phyloP scores from a whole-genome alignment of 2,113 vertebrate species.

The Oenanthe oenanthe region DNA sequence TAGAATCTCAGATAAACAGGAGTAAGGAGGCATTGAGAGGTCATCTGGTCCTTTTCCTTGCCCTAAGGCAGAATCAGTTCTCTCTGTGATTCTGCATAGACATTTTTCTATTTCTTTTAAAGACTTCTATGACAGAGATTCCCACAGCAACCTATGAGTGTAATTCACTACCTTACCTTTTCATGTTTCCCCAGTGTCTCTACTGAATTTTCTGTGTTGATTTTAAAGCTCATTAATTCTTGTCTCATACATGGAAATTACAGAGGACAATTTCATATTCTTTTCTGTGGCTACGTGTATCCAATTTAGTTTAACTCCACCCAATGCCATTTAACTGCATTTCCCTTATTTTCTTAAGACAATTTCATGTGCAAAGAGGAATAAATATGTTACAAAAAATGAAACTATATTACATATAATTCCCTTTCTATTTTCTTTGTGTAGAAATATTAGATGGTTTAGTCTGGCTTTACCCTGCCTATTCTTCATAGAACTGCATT shows the following conservation, averaged over 20 bases:
- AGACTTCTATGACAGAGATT: neutral
- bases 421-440: neutral
- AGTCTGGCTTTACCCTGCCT: neutral
- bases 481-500: neutral
- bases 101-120: neutral
- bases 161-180: neutral
- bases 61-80: neutral
- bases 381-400: neutral
- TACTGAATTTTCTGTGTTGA: neutral
- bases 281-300: neutral
- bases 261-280: neutral
- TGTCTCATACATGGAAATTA: neutral
- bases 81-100: neutral
- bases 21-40: neutral
- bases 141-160: neutral
- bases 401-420: neutral
- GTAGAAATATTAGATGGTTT: neutral
- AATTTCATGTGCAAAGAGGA: neutral
- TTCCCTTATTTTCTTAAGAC: neutral
- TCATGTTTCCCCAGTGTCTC: neutral
- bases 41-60: neutral
- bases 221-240: neutral
- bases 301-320: neutral
- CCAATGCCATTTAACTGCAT: neutral
- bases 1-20: neutral